A percentile compares a stretch with the other conserved stretches of the same genome.
These are phyloP conservation scores for Catharus fuscescens DNA, from an alignment of 2,113 vertebrate species.

Conservation along the genomic window DNA sequence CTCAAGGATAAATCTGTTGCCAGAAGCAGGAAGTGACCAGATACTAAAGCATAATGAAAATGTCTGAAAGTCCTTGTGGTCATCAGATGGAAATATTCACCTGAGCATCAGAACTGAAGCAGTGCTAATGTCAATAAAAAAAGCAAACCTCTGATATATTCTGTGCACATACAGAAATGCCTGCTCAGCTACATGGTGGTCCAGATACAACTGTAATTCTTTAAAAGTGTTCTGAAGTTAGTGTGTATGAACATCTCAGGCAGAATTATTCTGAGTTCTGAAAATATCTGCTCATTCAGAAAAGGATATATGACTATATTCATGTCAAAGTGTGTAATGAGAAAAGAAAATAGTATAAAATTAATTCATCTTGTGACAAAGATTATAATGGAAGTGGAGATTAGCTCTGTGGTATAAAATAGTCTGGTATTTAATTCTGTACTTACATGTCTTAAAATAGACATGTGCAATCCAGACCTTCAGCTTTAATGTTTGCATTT, in stretches of 20 bases:
- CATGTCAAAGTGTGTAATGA: not conserved
- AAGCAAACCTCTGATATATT: not conserved
- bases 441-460: slow-evolving; percentile 63
- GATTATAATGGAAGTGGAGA: slow-evolving; percentile 23
- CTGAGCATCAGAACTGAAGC: not conserved
- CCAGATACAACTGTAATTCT: not conserved
- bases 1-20: not conserved
- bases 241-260: not conserved
- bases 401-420: slow-evolving; percentile 46
- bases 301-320: not conserved
- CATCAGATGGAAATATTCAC: not conserved
- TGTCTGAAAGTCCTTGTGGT: not conserved
- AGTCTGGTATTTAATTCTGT: slow-evolving; percentile 23
- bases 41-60: not conserved
- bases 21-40: not conserved
- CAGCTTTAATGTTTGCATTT: not conserved
- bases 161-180: not conserved
- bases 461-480: not conserved
- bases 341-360: slow-evolving; percentile 27
- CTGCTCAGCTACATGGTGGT: not conserved
- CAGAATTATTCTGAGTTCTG: slow-evolving; percentile 25
- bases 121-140: not conserved
- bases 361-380: slow-evolving; percentile 65
- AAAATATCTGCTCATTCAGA: not conserved
- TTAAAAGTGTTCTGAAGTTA: not conserved